These are phyloP conservation scores for Tetramorium parvispinum DNA, from an alignment of 1,140 invertebrate species.

Conservation along the genomic window DNA sequence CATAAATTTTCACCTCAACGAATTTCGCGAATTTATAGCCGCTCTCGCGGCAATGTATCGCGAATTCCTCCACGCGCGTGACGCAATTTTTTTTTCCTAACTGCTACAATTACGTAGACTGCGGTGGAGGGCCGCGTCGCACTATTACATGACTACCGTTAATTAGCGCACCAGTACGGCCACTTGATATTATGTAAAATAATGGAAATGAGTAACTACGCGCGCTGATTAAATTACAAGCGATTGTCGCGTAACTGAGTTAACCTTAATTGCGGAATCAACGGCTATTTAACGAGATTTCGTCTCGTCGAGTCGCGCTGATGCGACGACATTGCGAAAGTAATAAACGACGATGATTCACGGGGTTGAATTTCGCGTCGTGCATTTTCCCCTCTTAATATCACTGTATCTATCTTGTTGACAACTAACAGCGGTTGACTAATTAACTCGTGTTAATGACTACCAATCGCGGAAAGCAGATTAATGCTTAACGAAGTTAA, in stretches of 20 bases:
- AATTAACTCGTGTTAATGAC: slow-evolving; percentile 40
- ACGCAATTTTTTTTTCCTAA: slow-evolving; percentile 12
- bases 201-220: slow-evolving; percentile 55
- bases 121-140: not conserved
- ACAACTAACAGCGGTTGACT: slow-evolving; percentile 36
- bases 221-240: slow-evolving; percentile 54
- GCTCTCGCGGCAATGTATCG: slow-evolving; percentile 32
- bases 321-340: slow-evolving; percentile 43
- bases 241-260: slow-evolving; percentile 54
- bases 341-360: slow-evolving; percentile 52
- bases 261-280: slow-evolving; percentile 58
- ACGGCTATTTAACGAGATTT: slow-evolving; percentile 56
- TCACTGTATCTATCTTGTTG: slow-evolving; percentile 25
- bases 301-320: slow-evolving; percentile 36
- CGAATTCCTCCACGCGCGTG: slow-evolving; percentile 30
- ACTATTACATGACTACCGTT: slow-evolving; percentile 40
- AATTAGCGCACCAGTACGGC: slow-evolving; percentile 35
- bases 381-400: slow-evolving; percentile 16
- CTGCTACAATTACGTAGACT: slow-evolving; percentile 35
- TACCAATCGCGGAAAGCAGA: slow-evolving; percentile 23
- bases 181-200: slow-evolving; percentile 58
- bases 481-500: slow-evolving; percentile 29
- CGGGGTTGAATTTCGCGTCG: slow-evolving; percentile 14
- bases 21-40: slow-evolving; percentile 47
- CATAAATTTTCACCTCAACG: slow-evolving; percentile 49